These are phyloP conservation scores for Latheticus oryzae DNA, from an alignment of 2,888 invertebrate species.

Conservation along the genomic window DNA sequence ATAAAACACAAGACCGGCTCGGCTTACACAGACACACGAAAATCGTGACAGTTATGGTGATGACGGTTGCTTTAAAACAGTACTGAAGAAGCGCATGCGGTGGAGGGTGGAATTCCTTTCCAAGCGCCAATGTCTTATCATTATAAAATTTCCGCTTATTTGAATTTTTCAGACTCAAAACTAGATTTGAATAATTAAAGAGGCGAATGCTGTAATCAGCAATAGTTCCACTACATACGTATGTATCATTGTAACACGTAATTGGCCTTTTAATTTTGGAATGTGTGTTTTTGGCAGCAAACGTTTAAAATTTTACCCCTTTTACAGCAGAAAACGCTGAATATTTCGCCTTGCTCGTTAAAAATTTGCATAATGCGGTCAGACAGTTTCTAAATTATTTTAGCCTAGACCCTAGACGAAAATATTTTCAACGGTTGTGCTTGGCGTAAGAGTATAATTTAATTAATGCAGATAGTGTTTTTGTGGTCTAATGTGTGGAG, in stretches of 20 bases:
- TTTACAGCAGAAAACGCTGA: no score
- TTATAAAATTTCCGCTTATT: neutral
- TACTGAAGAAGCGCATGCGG: constrained; percentile 20
- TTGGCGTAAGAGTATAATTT: constrained; percentile 17
- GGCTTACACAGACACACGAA: constrained; percentile 18
- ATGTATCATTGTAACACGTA: no score
- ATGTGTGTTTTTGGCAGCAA: no score
- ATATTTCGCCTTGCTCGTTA: neutral
- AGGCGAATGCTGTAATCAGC: no score
- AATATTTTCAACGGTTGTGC: constrained; percentile 8
- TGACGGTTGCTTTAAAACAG: neutral
- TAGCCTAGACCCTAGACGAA: constrained; percentile 19
- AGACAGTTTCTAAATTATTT: constrained; percentile 10
- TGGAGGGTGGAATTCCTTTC: neutral
- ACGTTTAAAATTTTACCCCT: no score
- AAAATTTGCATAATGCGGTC: constrained; percentile 16
- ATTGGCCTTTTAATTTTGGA: no score
- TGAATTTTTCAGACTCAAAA: neutral
- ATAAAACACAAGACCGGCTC: constrained; percentile 14
- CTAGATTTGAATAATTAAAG: no score
- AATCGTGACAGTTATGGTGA: constrained; percentile 7
- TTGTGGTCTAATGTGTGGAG: constrained; percentile 24
- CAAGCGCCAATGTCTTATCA: neutral
- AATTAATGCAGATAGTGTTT: constrained; percentile 33
- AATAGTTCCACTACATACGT: no score